Conservation (phyloP, 2,113 vertebrate species). For the Lamprotornis superbus region DNA sequence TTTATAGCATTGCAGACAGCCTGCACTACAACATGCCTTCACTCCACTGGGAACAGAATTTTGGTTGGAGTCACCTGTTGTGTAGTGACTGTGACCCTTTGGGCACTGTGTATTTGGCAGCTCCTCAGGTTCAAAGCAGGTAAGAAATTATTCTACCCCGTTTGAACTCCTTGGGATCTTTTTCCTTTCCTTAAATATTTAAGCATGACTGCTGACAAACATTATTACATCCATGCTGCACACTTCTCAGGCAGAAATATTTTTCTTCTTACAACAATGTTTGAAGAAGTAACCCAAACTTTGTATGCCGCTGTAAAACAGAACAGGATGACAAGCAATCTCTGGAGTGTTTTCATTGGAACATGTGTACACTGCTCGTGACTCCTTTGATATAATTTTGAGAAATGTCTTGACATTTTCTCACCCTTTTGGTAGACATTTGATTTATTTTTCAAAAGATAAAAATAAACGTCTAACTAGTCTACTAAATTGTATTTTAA, state of each 20-base stretch:
- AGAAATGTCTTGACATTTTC: background rate
- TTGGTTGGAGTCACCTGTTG: background rate
- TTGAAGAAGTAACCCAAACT: background rate
- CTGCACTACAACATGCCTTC: background rate
- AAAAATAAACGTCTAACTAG: background rate
- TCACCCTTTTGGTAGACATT: background rate
- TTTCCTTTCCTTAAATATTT: background rate
- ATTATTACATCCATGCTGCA: background rate
- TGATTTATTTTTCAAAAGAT: background rate
- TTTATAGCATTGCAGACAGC: background rate
- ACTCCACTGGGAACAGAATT: background rate
- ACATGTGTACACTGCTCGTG: background rate
- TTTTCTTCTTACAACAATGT: background rate
- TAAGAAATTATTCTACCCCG: background rate
- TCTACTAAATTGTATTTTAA: background rate
- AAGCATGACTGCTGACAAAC: background rate
- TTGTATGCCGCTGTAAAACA: background rate
- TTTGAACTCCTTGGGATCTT: background rate
- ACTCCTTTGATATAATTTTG: background rate
- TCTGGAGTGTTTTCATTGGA: background rate
- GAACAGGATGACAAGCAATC: background rate
- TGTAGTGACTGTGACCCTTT: background rate
- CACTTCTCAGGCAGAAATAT: rapidly evolving
- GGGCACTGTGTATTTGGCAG: conserved; percentile 30
- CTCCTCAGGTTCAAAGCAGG: conserved; percentile 21